phyloP scores from a whole-genome alignment of 2,113 vertebrate species.

The Macaca mulatta region DNA sequence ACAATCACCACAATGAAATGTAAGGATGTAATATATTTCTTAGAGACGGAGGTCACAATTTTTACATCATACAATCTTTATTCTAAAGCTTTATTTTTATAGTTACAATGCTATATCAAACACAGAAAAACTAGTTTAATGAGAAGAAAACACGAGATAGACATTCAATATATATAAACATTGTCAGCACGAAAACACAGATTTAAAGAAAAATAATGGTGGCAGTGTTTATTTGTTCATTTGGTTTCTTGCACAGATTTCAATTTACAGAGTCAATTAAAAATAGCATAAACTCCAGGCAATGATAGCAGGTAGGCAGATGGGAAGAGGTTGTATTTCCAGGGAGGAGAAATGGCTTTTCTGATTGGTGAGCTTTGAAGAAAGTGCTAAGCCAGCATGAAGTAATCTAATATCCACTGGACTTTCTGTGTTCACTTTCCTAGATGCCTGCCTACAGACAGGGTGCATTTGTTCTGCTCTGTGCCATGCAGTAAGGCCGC shows the following conservation, averaged over 20 bases:
- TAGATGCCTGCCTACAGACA: background rate
- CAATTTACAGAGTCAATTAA: background rate
- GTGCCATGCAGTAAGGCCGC: too few relatives aligned
- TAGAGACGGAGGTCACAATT: background rate
- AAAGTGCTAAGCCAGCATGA: background rate
- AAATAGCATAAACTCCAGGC: background rate
- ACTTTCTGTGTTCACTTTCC: background rate
- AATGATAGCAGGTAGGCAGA: background rate
- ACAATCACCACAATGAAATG: background rate
- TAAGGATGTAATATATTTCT: background rate
- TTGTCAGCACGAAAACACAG: background rate
- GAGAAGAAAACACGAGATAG: background rate
- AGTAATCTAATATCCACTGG: too few relatives aligned
- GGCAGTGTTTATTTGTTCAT: background rate
- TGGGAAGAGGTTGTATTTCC: background rate
- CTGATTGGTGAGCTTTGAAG: background rate
- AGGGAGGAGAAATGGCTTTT: background rate
- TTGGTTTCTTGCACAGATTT: background rate
- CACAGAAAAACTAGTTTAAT: background rate
- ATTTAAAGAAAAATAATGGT: background rate
- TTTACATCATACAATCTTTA: background rate
- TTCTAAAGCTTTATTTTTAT: background rate
- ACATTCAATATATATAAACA: background rate
- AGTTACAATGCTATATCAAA: background rate
- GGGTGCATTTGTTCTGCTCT: background rate